Evolutionary conservation across 2,113 vertebrate genomes (phyloP).

Genomic region (Malaclemys terrapin): DNA sequence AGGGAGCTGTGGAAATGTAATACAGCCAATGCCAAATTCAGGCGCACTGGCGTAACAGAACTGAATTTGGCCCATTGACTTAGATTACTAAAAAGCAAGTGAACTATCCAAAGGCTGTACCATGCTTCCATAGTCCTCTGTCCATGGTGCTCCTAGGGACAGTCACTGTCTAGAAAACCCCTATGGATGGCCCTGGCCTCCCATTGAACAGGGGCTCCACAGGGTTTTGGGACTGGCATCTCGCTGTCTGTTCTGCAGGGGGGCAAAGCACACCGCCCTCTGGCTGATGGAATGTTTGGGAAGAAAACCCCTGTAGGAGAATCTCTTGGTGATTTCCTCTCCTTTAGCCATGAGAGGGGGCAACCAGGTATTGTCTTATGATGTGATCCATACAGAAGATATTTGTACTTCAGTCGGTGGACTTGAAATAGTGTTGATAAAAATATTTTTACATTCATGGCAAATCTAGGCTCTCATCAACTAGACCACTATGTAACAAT

Average conservation of each 20-base stretch:
- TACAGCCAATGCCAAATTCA: background rate
- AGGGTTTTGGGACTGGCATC: background rate
- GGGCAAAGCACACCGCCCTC: background rate
- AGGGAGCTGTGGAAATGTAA: background rate
- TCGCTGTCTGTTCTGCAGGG: background rate
- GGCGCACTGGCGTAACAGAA: background rate
- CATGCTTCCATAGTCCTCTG: background rate
- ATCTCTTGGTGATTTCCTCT: background rate
- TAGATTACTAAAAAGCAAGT: background rate
- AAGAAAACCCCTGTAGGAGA: background rate
- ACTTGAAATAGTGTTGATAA: background rate
- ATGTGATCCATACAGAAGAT: background rate
- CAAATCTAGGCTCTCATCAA: background rate
- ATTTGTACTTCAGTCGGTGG: background rate
- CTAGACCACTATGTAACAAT: accelerated
- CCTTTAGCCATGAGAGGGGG: background rate
- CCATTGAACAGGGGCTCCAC: background rate
- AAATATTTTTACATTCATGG: background rate
- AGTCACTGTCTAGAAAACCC: background rate
- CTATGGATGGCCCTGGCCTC: background rate
- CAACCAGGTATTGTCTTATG: background rate
- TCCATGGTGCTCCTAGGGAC: background rate
- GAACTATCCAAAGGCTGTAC: background rate
- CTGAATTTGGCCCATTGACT: background rate
- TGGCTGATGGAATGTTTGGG: background rate